phyloP scores from a whole-genome alignment of 2,888 invertebrate genomes.

The Anaspis maculata region DNA sequence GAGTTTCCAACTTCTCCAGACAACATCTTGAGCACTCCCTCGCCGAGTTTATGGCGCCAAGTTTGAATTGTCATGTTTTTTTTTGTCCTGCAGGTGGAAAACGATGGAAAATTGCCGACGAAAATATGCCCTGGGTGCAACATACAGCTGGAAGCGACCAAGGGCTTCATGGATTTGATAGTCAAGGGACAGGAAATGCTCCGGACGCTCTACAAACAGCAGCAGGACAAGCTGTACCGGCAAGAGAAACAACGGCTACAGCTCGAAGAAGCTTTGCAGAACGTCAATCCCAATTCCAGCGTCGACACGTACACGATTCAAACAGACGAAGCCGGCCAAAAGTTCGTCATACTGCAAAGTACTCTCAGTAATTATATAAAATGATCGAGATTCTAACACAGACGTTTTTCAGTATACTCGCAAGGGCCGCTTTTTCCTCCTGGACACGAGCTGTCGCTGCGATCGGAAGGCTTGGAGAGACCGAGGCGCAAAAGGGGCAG shows the following conservation, averaged over 20 bases:
- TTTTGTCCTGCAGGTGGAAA: constrained; percentile 56
- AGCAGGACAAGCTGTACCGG: constrained; percentile 39
- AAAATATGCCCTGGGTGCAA: constrained; percentile 71
- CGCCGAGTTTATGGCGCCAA: constrained; percentile 19
- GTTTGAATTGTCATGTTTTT: constrained; percentile 6
- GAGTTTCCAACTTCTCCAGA: constrained; percentile 28
- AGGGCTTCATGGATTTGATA: constrained; percentile 64
- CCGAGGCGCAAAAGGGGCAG: constrained; percentile 62
- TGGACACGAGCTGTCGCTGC: constrained; percentile 56
- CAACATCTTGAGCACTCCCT: constrained; percentile 27
- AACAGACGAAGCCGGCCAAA: constrained; percentile 38
- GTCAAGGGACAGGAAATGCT: constrained; percentile 59
- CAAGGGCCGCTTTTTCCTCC: constrained; percentile 55
- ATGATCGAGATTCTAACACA: too few relatives aligned
- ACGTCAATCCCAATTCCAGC: constrained; percentile 34
- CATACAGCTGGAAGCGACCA: constrained; percentile 65
- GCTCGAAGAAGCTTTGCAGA: constrained; percentile 33
- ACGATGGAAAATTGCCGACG: constrained; percentile 62
- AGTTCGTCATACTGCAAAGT: constrained; percentile 49
- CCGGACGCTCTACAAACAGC: constrained; percentile 43
- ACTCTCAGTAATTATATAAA: too few relatives aligned
- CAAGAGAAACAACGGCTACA: constrained; percentile 36
- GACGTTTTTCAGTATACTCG: constrained; percentile 52
- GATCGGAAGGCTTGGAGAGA: constrained; percentile 56
- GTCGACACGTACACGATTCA: constrained; percentile 37